Evolutionary conservation across 2,888 invertebrate species (phyloP), one percentile per base, ranked within the genome.

Genomic region (Cryptops parisi): DNA sequence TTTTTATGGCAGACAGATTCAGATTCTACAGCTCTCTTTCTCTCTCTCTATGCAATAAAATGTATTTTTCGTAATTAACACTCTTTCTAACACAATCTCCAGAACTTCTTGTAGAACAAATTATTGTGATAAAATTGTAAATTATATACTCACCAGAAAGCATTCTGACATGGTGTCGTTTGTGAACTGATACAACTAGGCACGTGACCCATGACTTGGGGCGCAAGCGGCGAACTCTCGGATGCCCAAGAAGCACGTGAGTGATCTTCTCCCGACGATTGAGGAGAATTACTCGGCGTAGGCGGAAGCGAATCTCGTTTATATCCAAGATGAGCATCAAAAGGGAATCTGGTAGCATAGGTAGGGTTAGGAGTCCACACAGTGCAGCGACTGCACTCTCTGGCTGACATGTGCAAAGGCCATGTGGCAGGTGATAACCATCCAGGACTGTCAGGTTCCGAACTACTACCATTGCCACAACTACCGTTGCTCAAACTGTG

Each of bases 101-200:
- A n/a, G n/a, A n/a, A n/a, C n/a, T n/a, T n/a, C n/a, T n/a, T n/a
- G n/a, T n/a, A n/a, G n/a, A n/a, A n/a, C n/a, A n/a, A n/a, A n/a
- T n/a, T n/a, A n/a, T n/a, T n/a, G n/a, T n/a, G n/a, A n/a, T n/a
- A n/a, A n/a, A n/a, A n/a, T n/a, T n/a, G n/a, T n/a, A n/a, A n/a
- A n/a, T n/a, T n/a, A n/a, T n/a, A n/a, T n/a, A n/a, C 43, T 41
- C 17, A 41, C 43, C 43, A 41, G 17, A 19, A 41, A n/a, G 19
- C 43, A 41, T 12, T 17, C 43, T n/a, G 12, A n/a, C n/a, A 41
- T n/a, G 19, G n/a, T 33, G 38, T 15, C 17, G 19, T 17, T 9
- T 5, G 9, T 46, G 46, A 46, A 24, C 23, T 46, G 46, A 46
- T 46, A 46, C 46, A 46, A 46, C 46, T 46, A 21, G 25, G 24